A percentile compares a stretch with the other conserved stretches of the same genome.
These are phyloP conservation scores for Pollimyrus isidori DNA, from an alignment of 2,113 vertebrate species.

Conservation along the genomic window DNA sequence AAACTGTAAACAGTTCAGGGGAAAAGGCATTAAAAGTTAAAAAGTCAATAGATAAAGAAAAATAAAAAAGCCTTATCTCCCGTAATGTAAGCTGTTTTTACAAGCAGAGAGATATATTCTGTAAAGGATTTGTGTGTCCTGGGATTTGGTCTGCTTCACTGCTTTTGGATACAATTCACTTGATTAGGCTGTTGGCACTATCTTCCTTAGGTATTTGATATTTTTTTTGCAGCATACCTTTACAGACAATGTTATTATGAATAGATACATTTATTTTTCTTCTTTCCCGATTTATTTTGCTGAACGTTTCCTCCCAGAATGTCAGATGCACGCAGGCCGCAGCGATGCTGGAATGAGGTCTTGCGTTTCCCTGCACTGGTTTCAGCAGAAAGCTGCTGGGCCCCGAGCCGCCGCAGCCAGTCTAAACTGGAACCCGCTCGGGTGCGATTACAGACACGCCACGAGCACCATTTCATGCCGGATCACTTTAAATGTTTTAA, in stretches of 20 bases:
- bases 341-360: neutral
- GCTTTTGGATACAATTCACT: neutral
- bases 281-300: neutral
- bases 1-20: neutral
- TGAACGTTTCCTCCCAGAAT: neutral
- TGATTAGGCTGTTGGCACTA: neutral
- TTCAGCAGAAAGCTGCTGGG: neutral
- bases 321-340: neutral
- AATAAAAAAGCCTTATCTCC: neutral
- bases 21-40: neutral
- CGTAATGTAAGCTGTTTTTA: neutral
- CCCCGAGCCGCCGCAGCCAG: slow-evolving; percentile 27
- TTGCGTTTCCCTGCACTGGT: neutral
- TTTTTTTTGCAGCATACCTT: neutral
- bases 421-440: slow-evolving; percentile 25
- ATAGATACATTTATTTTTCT: neutral
- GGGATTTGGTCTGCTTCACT: neutral
- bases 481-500: slow-evolving; percentile 33
- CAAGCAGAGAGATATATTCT: neutral
- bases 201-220: neutral
- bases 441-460: slow-evolving; percentile 14
- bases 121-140: neutral
- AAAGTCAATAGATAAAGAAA: neutral
- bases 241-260: neutral
- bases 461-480: slow-evolving; percentile 23